phyloP scores from a whole-genome alignment of 2,888 invertebrate species.

The Folsomia manolachei region DNA sequence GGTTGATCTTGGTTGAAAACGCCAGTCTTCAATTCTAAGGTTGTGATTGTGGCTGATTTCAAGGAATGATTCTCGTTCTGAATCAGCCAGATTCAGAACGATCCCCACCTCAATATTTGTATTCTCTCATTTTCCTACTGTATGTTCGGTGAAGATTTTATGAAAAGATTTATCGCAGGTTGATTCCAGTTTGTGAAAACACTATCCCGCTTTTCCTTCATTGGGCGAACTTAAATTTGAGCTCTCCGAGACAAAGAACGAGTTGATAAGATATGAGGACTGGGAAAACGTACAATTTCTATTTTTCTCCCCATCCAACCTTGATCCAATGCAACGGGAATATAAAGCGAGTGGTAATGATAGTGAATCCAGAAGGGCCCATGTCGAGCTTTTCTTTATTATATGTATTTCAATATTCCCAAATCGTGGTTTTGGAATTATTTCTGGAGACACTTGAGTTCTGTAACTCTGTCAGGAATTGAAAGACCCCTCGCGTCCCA shows the following conservation, averaged over 20 bases:
- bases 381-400: constrained; percentile 1
- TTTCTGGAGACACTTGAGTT: background rate
- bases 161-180: background rate
- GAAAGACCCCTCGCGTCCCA: background rate
- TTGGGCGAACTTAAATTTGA: background rate
- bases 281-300: constrained; percentile 1
- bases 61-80: background rate
- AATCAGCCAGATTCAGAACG: background rate
- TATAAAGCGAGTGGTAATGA: no score
- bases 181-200: background rate
- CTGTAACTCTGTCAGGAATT: background rate
- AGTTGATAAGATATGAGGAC: background rate
- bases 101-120: background rate
- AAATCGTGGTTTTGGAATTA: constrained; percentile 13
- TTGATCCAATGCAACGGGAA: no score
- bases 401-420: background rate
- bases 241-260: background rate
- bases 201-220: background rate
- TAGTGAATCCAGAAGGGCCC: background rate
- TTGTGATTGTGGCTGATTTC: no score
- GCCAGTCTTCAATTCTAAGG: no score
- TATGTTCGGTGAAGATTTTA: background rate
- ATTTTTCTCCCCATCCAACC: constrained; percentile 7
- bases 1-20: no score
- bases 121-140: background rate